Evolutionary conservation across 2,113 vertebrate genomes (phyloP), one percentile per base, ranked within the genome.

Genomic region (Ia io): DNA sequence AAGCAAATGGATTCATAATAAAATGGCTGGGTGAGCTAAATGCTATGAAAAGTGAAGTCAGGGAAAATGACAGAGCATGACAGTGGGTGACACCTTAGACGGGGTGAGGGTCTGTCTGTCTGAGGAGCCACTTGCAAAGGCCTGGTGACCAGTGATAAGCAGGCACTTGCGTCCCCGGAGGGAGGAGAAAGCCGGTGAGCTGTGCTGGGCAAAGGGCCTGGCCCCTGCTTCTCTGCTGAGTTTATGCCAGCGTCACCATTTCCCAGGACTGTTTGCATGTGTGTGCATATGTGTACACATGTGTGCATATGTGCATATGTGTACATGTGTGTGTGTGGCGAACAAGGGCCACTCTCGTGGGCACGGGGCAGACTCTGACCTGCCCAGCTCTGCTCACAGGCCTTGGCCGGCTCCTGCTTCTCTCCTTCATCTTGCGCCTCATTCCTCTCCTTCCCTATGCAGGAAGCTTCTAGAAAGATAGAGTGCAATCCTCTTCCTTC

Each of bases 381-480:
- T 1, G 53, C 53, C 53, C 53, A 56, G 53, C 74, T 30, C 30
- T 14, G 16, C 22, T 25, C 30, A 9, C 20, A 20, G 4, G 9
- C 42, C 53, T 13, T 1, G 17, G 16, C 3, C 1, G 0, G 6
- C 8, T 32, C 14, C 44, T 5, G 1, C 22, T 6, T 61, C 65
- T 40, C n/a, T 69, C 56, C 56, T 79, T 13, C 1, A 40, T 7
- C 88, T 35, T 20, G 2, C 20, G 5, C n/a, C 5, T 61, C 42
- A 16, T 10, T 69, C 77, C 59, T 77, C 42, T 16, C 28, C 32
- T 74, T 35, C 73, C 35, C n/a, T 30, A 3, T 37, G 40, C 44
- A 3, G n/a, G 9, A 9, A 35, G 40, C 28, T 65, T 40, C 61
- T 22, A 63, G 49, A 61, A 59, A 49, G 79, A 73, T 0, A 32